Conservation (phyloP, 2,113 vertebrate species). For the Rhadina sibilatrix region DNA sequence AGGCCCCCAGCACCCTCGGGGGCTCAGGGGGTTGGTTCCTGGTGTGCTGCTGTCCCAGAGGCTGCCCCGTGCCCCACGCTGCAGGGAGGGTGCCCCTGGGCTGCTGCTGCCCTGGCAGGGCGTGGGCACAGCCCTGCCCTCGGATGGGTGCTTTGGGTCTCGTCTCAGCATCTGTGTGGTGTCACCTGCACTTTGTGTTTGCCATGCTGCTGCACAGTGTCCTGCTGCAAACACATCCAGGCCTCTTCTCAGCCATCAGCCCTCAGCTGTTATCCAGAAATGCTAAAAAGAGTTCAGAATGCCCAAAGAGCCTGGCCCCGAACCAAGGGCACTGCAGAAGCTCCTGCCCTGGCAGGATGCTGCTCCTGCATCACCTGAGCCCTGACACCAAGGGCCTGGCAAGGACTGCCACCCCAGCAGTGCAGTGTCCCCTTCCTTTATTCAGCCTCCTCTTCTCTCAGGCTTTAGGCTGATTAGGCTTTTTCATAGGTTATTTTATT, state of each 20-base stretch:
- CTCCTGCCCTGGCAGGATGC: neutral
- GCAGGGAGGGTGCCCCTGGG: neutral
- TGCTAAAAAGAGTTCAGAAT: fast-evolving
- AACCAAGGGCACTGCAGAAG: neutral
- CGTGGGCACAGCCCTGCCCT: fast-evolving
- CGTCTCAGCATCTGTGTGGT: neutral
- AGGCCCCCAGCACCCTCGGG: neutral
- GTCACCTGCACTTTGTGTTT: neutral
- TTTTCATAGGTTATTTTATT: neutral
- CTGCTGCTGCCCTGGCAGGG: neutral
- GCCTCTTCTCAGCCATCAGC: neutral
- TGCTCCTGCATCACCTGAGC: neutral
- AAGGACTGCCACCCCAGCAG: fast-evolving
- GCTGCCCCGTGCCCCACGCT: neutral
- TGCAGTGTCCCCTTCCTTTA: fast-evolving
- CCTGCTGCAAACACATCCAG: neutral
- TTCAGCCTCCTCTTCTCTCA: neutral
- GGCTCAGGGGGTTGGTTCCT: neutral
- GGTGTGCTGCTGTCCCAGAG: neutral
- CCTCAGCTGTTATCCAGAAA: neutral
- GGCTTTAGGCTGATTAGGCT: neutral
- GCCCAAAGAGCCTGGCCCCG: too few relatives aligned
- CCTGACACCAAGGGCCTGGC: neutral
- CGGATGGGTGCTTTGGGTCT: fast-evolving
- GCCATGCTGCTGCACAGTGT: neutral